Base-by-base conservation (phyloP, 2,888 invertebrate species). In the Cyrtodaria siliqua region DNA sequence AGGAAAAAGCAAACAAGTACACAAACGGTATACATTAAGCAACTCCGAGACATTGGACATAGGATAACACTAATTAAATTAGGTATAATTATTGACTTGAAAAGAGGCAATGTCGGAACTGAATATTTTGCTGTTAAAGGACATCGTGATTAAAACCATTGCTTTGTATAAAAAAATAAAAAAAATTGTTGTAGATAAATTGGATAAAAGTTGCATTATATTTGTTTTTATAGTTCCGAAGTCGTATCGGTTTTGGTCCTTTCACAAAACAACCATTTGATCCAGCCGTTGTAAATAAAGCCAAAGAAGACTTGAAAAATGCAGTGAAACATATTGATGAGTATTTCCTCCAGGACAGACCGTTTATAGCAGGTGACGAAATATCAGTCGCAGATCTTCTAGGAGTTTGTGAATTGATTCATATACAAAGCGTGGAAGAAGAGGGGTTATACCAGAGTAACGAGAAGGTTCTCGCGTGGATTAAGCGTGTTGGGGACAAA, bases 351-450 rank as follows among this genome's bases (percentile, higher is more conserved):
- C 82, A 80, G 14, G 71, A 76, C 29, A 80, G 83, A 1, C 70
- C 56, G 16, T 92, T 82, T 67, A 60, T 92, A 0, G 67, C 73
- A 33, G 89, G 90, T 0, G 69, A 87, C 27, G 86, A 88, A 18
- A 83, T 91, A 20, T 86, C 89, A 0, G 70, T 90, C 0, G 91
- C 91, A 20, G 92, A 92, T 75, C 52, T 92, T 0, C 66, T 89
- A 14, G 87, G 84, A 1, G 84, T 86, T 16, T 90, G 90, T 64
- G 92, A 92, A 63, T 68, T 91, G 62, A 82, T 84, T 79, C 91
- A 92, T 75, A 77, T 90, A 2, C 63, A 83, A 8, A 85, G 82
- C 0, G 84, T 85, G 0, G 63, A 81, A 3, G 87, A 89, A 26
- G 82, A 89, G 12, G 71, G 69, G 0, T 20, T 90, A 50, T 86